A percentile compares a stretch with the other conserved stretches of the same genome.
Evolutionary conservation across 2,113 vertebrate genomes (phyloP).

Genomic region (Megaleporinus macrocephalus): DNA sequence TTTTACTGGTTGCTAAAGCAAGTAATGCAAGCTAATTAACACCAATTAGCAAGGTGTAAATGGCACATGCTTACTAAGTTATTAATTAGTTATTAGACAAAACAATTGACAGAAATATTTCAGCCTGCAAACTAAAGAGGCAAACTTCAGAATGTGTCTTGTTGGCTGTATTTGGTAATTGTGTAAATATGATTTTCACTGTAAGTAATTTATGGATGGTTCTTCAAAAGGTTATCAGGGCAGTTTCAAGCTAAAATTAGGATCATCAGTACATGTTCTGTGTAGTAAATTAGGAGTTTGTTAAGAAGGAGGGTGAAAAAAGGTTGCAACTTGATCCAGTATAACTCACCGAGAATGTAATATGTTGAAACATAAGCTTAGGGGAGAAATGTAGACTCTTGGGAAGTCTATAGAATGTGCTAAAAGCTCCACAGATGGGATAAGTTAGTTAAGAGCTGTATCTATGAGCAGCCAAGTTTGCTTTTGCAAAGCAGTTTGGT

Average conservation of each 20-base stretch:
- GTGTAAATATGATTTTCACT: too few relatives aligned
- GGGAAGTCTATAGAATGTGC: slow-evolving; percentile 15
- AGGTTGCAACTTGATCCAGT: neutral
- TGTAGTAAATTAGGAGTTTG: neutral
- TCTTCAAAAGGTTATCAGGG: neutral
- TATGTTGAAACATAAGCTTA: neutral
- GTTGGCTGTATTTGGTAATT: too few relatives aligned
- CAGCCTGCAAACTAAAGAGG: too few relatives aligned
- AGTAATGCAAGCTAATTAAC: too few relatives aligned
- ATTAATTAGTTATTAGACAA: too few relatives aligned
- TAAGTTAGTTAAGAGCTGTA: slow-evolving; percentile 46
- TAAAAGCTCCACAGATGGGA: slow-evolving; percentile 22
- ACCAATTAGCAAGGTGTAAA: too few relatives aligned
- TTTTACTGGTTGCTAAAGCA: too few relatives aligned
- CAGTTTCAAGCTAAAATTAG: neutral
- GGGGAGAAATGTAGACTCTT: slow-evolving; percentile 24
- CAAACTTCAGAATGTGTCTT: too few relatives aligned
- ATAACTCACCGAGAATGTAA: neutral
- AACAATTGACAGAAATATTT: too few relatives aligned
- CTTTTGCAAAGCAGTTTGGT: slow-evolving; percentile 19
- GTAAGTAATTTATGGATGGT: neutral
- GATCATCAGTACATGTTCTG: neutral
- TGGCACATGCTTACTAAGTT: too few relatives aligned
- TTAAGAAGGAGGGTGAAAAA: neutral
- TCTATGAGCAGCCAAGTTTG: slow-evolving; percentile 29